Base-by-base conservation (phyloP, 2,113 vertebrate genomes). In the Paracanthobrama guichenoti region DNA sequence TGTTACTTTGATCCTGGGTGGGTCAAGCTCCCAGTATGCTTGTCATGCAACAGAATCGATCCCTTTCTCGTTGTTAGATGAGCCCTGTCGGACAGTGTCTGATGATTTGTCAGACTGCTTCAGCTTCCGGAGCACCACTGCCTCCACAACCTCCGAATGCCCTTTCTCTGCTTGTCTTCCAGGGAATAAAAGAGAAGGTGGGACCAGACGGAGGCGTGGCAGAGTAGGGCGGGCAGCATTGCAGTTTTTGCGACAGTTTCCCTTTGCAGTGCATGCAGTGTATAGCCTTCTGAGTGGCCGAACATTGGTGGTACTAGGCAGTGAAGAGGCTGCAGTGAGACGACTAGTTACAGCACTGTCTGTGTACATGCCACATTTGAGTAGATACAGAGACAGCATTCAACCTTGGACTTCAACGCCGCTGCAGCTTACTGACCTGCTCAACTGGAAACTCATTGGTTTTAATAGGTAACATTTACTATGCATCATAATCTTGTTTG, bases 381-480 rank as follows among this genome's bases (percentile, higher is more conserved):
- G 95, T 2, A 71, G 74, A 0, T 91, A 88, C 0, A 85, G 93
- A 71, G 94, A 94, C 22, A 95, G 94, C 0, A 94, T 98, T 87
- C 96, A 96, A 87, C 93, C 93, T 75, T 95, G 95, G 95, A 86
- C 95, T 67, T 94, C 95, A 0, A 90, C 92, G 0, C 93, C 97
- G 22, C 94, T 98, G 84, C 96, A 97, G 53, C 86, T 99, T 28
- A 92, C 92, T 1, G 96, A 99, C 93, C 96, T 99, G 91, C 96
- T 98, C 91, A 96, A 93, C 90, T 98, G 97, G 97, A 97, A 97
- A 86, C 96, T 99, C 87, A 95, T 99, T 0, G 98, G 98, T 60
- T 91, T 97, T 60, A 96, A 97, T 92, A 97, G 97, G 97, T 98
- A 94, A 20, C 26, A 1, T 28, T n/a, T 53, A 53, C 28, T 57